Evolutionary conservation across 2,113 vertebrate genomes (phyloP), one percentile per base, ranked within the genome.

Genomic region (Pseudorhombus dupliciocellatus): DNA sequence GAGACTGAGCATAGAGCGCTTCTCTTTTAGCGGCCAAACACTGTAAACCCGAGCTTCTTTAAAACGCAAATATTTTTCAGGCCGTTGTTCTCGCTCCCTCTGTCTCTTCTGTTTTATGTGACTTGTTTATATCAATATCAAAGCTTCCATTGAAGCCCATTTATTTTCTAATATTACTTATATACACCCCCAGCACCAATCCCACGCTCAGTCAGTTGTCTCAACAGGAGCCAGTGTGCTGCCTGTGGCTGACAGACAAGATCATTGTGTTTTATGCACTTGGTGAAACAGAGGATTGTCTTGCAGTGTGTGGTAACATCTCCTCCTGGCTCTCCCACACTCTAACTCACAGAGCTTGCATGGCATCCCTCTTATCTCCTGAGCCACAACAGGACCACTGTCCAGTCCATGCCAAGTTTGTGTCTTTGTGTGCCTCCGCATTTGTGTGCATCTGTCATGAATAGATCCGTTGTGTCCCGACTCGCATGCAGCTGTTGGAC

Each of bases 401-500:
- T 89, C 77, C 80, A 48, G 31, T 63, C 11, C 72, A 74, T 78
- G 75, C 77, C 75, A 79, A 74, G 70, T 63, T 58, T 81, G 81
- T 70, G 40, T 65, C 60, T 64, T 61, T 63, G 48, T 58, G 68
- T 64, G 25, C 63, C 77, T 58, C 50, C 26, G 14, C 52, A 71
- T 62, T 72, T 78, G 77, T 79, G 79, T 71, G n/a, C 30, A 50
- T 87, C 73, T 77, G 80, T 77, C 73, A 77, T 87, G 84, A 91
- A 89, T 87, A 70, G 81, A 77, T 79, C 66, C 75, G 70, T 89
- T 92, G 85, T 90, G 66, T 83, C 71, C 62, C 62, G 51, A 25
- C 24, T 22, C 18, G 21, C 55, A 48, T 77, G 87, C 91, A 91
- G 91, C 90, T 91, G 90, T 86, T 87, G 83, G 72, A 63, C 70